phyloP scores from a whole-genome alignment of 2,797 vertebrate species.

The Sebastes kiyomatsui region DNA sequence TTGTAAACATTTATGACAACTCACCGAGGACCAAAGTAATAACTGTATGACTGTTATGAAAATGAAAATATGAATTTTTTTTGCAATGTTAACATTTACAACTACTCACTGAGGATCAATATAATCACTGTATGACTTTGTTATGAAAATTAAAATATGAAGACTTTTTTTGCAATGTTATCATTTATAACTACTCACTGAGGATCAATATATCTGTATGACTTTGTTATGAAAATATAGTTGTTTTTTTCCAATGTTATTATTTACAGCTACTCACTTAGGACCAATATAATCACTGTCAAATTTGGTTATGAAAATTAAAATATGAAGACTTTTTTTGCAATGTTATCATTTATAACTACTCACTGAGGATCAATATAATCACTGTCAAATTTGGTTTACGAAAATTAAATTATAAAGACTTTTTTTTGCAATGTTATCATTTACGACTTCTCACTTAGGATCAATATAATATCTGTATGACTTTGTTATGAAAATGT shows the following conservation, averaged over 20 bases:
- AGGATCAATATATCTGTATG: background rate
- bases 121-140: too few species aligned
- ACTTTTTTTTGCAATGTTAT: background rate
- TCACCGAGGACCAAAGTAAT: too few species aligned
- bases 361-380: background rate
- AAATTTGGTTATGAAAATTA: background rate
- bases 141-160: background rate
- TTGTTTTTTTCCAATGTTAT: background rate
- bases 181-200: background rate
- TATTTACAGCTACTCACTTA: background rate
- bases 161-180: too few species aligned
- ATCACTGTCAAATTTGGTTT: too few species aligned
- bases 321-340: background rate
- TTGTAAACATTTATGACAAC: background rate
- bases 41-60: too few species aligned
- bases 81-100: background rate
- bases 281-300: background rate
- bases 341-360: background rate
- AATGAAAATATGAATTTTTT: too few species aligned
- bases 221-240: background rate
- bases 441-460: background rate
- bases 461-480: background rate
- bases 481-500: background rate
- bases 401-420: too few species aligned
- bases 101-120: background rate